Percentiles rank a stretch among this genome's conserved stretches.
Conservation (phyloP, 1,140 invertebrate genomes). For the Anoplolepis gracilipes region DNA sequence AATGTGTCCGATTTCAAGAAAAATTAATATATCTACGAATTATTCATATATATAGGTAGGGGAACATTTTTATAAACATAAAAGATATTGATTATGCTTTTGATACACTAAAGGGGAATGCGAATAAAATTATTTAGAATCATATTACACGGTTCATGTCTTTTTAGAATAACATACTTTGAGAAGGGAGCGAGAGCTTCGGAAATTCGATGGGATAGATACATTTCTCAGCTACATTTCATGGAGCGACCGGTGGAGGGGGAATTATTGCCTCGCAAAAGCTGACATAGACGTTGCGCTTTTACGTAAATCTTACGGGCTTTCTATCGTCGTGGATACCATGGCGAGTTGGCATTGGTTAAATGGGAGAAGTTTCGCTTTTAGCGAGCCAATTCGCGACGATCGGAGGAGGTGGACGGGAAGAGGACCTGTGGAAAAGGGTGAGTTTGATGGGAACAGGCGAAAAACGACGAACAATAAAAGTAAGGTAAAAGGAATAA, state of each 20-base stretch:
- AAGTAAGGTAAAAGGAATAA: conserved; percentile 47
- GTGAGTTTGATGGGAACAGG: not conserved
- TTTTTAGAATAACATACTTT: conserved; percentile 4
- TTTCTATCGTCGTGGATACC: conserved; percentile 57
- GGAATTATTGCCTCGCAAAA: conserved; percentile 68
- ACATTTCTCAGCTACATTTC: conserved; percentile 31
- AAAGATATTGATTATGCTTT: conserved; percentile 3
- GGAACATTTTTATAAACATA: not conserved
- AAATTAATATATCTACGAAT: not conserved
- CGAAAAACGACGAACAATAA: conserved; percentile 27
- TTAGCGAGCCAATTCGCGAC: conserved; percentile 60
- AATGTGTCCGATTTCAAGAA: not conserved
- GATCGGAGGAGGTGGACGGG: conserved; percentile 1
- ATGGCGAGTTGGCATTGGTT: conserved; percentile 57
- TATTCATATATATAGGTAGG: not conserved
- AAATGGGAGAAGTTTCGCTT: conserved; percentile 72
- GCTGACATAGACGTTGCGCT: conserved; percentile 58
- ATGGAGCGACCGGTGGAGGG: not conserved
- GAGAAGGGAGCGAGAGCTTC: not conserved
- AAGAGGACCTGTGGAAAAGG: not conserved
- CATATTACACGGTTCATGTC: not conserved
- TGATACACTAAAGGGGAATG: not conserved
- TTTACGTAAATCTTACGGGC: conserved; percentile 71
- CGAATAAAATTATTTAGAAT: conserved; percentile 3
- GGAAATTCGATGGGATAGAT: not conserved